Conservation (phyloP, 2,113 vertebrate genomes). For the Taxidea taxus region DNA sequence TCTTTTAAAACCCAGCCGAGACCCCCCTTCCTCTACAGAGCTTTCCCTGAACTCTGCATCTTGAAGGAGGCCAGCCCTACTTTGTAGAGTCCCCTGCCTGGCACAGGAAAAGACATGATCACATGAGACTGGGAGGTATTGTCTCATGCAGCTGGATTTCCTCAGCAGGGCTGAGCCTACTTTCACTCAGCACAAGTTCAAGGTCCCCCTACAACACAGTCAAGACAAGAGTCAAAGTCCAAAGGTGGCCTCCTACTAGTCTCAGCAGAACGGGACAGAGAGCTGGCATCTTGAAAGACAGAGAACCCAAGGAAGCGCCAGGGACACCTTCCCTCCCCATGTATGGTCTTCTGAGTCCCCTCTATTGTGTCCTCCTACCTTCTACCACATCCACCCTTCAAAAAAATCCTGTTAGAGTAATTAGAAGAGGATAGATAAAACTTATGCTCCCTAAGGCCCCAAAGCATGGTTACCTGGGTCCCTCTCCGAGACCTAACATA, state of each 20-base stretch:
- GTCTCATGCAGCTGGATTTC: background rate
- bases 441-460: background rate
- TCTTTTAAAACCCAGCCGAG: background rate
- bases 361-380: background rate
- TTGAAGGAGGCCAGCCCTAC: background rate
- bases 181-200: background rate
- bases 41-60: background rate
- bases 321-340: background rate
- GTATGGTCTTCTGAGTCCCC: background rate
- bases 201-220: background rate
- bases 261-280: background rate
- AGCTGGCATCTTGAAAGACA: fast-evolving
- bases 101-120: background rate
- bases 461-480: background rate
- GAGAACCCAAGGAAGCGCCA: background rate
- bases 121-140: background rate
- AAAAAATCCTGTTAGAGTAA: background rate
- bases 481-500: background rate
- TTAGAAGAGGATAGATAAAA: background rate
- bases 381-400: background rate
- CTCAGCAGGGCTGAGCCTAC: background rate
- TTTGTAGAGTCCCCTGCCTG: background rate
- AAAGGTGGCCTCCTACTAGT: background rate
- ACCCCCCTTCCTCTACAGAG: background rate
- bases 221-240: background rate